phyloP scores from a whole-genome alignment of 2,888 invertebrate genomes.

The Ischnura elegans region DNA sequence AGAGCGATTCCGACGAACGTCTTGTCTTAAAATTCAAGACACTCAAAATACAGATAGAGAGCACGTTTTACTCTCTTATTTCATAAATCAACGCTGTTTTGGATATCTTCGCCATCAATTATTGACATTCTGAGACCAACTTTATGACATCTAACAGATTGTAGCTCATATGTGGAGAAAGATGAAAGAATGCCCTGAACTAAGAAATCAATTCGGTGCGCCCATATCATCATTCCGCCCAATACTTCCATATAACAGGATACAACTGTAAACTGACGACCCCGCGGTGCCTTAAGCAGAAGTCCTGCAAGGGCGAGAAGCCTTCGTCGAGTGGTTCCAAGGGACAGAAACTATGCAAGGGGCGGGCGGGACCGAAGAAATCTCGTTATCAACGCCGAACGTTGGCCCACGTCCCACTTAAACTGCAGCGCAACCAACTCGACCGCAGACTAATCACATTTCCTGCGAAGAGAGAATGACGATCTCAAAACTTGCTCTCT shows the following conservation, averaged over 20 bases:
- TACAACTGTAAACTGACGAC: background rate
- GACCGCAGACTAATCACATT: conserved; percentile 1
- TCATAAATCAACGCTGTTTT: too few species aligned
- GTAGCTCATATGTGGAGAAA: too few species aligned
- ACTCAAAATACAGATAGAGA: too few species aligned
- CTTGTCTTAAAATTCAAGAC: too few species aligned
- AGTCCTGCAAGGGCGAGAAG: background rate
- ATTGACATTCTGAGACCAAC: too few species aligned
- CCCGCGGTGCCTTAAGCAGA: background rate
- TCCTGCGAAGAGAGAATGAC: background rate
- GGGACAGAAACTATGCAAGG: background rate
- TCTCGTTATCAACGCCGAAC: background rate
- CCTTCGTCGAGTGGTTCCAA: background rate
- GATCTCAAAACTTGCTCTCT: background rate
- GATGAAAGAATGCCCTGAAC: too few species aligned
- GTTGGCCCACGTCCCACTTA: background rate
- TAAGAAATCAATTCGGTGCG: too few species aligned
- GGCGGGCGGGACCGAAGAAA: background rate
- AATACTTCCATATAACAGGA: background rate
- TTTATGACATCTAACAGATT: too few species aligned
- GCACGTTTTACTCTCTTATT: too few species aligned
- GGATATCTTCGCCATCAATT: too few species aligned
- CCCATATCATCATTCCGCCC: background rate
- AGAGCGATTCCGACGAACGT: too few species aligned
- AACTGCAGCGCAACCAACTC: background rate